Evolutionary conservation across 2,888 invertebrate species (phyloP), one percentile per base, ranked within the genome.

Genomic region (Yponomeuta sedellus): DNA sequence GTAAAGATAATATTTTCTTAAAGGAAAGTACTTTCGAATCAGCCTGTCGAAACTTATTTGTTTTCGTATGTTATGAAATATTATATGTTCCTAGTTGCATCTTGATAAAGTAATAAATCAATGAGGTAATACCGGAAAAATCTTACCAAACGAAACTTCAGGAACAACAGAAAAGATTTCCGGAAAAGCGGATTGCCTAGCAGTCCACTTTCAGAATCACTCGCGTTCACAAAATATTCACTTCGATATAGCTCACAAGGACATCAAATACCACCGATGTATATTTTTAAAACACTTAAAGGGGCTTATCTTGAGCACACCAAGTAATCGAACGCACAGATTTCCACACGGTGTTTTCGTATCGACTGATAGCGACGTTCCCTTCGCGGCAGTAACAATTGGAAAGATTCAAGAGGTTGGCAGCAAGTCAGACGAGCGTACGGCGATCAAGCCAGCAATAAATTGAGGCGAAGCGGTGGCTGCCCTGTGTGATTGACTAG

Each of bases 361-460:
- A 59, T 59, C 16, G 22, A 59, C 59, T 22, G 59, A 59, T 20
- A 59, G 59, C 44, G 12, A 44, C 2, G 44, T 10, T 10, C 10
- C 12, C 44, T 44, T 44, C 44, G 12, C 44, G 16, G 16, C 12
- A 16, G 16, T 52, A 16, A 52, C 12, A 28, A 62, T 6, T 39
- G 62, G 39, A 62, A 62, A 62, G 10, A 64, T 44, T 22, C 40
- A 52, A 66, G 62, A n/a, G 69, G 69, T 68, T 71, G 70, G 72
- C 71, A 74, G 16, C 65, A 62, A 25, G 4, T 1, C 16, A 66
- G 76, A 79, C 79, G 82, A 77, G 71, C 83, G 77, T 79, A 78
- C 77, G 77, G 77, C 71, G 70, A 76, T 64, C 80, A 74, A 71
- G 75, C 75, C 78, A 75, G 83, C 83, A 85, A 86, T 87, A 86